Percentiles rank a stretch among this genome's conserved stretches.
Evolutionary conservation across 2,888 invertebrate species (phyloP).

Genomic region (Drosophila suboccidentalis): DNA sequence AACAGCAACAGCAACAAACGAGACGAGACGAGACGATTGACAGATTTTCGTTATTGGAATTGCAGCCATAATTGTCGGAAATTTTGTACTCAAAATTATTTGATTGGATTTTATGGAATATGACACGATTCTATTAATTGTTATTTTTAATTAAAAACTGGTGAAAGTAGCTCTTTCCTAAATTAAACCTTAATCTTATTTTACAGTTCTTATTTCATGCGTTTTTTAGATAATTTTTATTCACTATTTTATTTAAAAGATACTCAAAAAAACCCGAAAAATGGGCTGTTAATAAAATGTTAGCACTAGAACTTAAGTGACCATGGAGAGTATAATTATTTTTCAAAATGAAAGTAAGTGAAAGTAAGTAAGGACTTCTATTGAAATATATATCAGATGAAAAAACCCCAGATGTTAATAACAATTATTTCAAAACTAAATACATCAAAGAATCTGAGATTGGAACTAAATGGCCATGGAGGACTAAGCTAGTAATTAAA

Average conservation of each 20-base stretch:
- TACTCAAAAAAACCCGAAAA: too few species aligned
- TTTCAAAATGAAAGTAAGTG: too few species aligned
- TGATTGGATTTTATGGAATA: slow-evolving; percentile 25
- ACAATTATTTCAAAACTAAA: background rate
- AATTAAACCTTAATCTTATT: background rate
- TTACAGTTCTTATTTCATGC: background rate
- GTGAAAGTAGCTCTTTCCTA: background rate
- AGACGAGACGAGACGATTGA: slow-evolving; percentile 15
- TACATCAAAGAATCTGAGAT: background rate
- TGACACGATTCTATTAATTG: background rate
- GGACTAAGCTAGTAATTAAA: slow-evolving; percentile 30
- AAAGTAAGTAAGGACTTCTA: too few species aligned
- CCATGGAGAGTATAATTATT: too few species aligned
- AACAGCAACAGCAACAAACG: slow-evolving; percentile 31
- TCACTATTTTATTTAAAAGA: background rate
- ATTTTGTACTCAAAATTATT: slow-evolving; percentile 46
- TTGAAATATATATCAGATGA: too few species aligned
- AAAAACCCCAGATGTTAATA: background rate
- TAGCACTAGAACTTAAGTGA: background rate
- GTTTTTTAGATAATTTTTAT: background rate
- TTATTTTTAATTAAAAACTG: background rate
- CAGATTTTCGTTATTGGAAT: slow-evolving; percentile 60
- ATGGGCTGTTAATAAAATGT: background rate
- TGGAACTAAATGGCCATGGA: slow-evolving; percentile 37
- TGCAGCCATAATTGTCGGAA: slow-evolving; percentile 62